Evolutionary conservation across 2,797 vertebrate species (phyloP).

Genomic region (Clarias platycephalus): DNA sequence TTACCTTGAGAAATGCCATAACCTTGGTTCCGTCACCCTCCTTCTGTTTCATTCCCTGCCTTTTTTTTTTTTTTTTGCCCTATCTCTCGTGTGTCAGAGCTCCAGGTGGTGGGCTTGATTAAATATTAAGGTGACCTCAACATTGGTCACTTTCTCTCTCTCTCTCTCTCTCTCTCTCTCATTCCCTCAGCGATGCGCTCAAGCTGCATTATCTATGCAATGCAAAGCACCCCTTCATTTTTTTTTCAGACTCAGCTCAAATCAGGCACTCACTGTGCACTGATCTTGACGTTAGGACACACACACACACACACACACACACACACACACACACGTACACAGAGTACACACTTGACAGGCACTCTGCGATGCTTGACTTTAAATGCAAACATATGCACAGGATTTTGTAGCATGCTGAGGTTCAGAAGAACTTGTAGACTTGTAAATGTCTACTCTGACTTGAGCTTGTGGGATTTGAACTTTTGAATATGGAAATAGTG

Average conservation of each 20-base stretch:
- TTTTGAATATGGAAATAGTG: background rate
- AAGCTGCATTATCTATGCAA: constrained; percentile 34
- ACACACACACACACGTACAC: constrained; percentile 34
- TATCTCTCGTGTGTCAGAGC: constrained; percentile 44
- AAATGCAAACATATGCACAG: constrained; percentile 10
- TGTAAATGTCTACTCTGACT: background rate
- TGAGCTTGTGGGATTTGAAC: background rate
- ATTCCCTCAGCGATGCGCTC: constrained; percentile 9
- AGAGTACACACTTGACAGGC: constrained; percentile 12
- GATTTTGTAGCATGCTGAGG: background rate
- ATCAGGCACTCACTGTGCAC: background rate
- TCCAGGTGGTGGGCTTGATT: constrained; percentile 61
- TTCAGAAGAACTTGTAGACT: background rate
- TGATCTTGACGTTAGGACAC: background rate
- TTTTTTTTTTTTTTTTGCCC: constrained; percentile 18
- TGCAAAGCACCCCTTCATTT: constrained; percentile 28
- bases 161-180: constrained; percentile 50
- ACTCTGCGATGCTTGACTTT: background rate
- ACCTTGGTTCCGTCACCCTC: constrained; percentile 27
- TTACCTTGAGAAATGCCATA: constrained; percentile 40
- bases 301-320: constrained; percentile 33
- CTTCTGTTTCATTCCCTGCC: constrained; percentile 30
- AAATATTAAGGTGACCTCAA: constrained; percentile 72
- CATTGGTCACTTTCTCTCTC: constrained; percentile 49
- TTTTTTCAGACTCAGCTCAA: constrained; percentile 21